phyloP scores from a whole-genome alignment of 2,797 vertebrate genomes.

The Hippoglossus hippoglossus region DNA sequence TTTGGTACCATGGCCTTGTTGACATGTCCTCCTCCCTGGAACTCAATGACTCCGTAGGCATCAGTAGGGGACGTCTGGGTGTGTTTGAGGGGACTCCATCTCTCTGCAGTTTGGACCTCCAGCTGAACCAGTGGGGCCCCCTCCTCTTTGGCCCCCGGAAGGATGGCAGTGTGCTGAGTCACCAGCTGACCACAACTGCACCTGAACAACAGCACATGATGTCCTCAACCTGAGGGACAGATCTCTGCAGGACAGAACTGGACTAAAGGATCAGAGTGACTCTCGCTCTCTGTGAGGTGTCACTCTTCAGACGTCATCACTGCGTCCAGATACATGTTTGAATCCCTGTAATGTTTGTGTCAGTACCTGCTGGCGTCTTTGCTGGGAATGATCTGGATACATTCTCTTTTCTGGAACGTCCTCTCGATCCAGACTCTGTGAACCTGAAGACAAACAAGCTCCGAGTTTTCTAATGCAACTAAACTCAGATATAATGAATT shows the following conservation, averaged over 20 bases:
- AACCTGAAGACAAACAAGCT: conserved; percentile 74
- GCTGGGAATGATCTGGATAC: conserved; percentile 87
- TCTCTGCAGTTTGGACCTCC: conserved; percentile 83
- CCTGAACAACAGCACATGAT: conserved; percentile 67
- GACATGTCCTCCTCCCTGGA: conserved; percentile 92
- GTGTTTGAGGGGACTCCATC: conserved; percentile 90
- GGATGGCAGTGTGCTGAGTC: conserved; percentile 83
- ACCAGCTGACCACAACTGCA: conserved; percentile 92
- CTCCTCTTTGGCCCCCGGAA: conserved; percentile 81
- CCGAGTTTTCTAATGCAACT: no score
- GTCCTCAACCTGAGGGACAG: no score
- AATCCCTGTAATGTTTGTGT: not conserved
- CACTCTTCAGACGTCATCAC: no score
- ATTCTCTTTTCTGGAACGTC: conserved; percentile 95
- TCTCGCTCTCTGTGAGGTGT: no score
- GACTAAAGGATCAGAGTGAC: no score
- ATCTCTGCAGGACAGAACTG: no score
- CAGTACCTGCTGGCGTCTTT: conserved; percentile 91
- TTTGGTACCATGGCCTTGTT: conserved; percentile 90
- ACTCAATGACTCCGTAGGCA: conserved; percentile 92
- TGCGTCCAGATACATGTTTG: not conserved
- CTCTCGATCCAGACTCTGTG: conserved; percentile 96
- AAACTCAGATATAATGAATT: no score
- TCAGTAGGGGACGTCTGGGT: conserved; percentile 90
- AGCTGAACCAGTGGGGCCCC: conserved; percentile 76